Base-by-base conservation (phyloP, 2,888 invertebrate species). In the Lasius platythorax region DNA sequence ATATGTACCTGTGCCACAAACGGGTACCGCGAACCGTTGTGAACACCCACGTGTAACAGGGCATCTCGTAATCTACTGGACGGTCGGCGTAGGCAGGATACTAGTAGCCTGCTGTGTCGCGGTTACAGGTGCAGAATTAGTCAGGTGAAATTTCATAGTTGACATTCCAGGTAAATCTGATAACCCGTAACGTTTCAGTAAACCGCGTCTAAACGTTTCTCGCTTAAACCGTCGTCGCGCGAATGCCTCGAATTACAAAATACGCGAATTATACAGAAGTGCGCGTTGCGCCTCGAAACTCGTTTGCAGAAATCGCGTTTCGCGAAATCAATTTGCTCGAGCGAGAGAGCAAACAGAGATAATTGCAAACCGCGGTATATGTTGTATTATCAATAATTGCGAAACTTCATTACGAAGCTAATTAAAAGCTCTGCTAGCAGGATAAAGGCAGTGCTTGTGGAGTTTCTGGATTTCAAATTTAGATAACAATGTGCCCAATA, bases 21-120 rank as follows among this genome's bases (percentile, higher is more conserved):
- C 83, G 56, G 74, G 84, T 68, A 83, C 56, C 73, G 66, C 67
- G 66, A 79, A 83, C 85, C 81, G 81, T 67, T 84, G 67, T 58
- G 86, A 70, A 90, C 91, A 92, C 92, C 91, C 90, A 91, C 91
- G 89, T 88, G 83, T 85, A 88, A 89, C 90, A 85, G 81, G 89
- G 74, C 88, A 86, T 89, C 87, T 88, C 90, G 83, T 91, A 89
- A 92, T 91, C 87, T 85, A 84, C 63, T 50, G 90, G 90, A 91
- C 88, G 83, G 83, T 85, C 73, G 87, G 87, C 87, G 90, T 90
- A 90, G 91, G 91, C 82, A 68, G 90, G 67, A 28, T 67, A 67
- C 84, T 82, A 81, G 87, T 73, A 76, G 76, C 50, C 15, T 75
- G 50, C 87, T 53, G 53, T 73, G 78, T 82, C 75, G 87, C 83